Base-by-base conservation (phyloP, 92 coral and sea anemone species). In the Umimayanthus kanabou region DNA sequence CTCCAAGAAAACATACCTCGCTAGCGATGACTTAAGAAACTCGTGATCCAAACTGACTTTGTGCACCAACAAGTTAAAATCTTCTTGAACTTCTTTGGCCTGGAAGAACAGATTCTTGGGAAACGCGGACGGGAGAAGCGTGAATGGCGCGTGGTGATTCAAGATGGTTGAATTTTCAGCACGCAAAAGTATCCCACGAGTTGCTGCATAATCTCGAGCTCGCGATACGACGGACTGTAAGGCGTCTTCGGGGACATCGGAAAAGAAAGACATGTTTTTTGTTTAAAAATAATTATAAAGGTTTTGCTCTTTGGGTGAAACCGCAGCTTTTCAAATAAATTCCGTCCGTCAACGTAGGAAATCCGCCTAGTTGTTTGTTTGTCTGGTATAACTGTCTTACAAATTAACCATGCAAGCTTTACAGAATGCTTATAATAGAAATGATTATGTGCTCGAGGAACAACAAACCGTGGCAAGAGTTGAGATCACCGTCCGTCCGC, bases 1-100 rank as follows among this genome's bases (percentile, higher is more conserved):
- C 40, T 33, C 20, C 45, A 75, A 39, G 6, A 18, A 53, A 23
- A 18, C 91, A 45, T 30, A 97, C 99, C 99, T 91, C 45, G 91
- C 90, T 49, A 97, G 82, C 39, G 97, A 94, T 70, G 91, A 80
- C 74, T 94, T 89, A 33, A 97, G 94, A 84, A 97, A 97, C 37
- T 95, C 99, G 65, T 92, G 90, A 73, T 97, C 97, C 88, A 89
- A 92, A 84, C 98, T 92, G 9, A 97, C 93, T 92, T 83, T 91
- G 89, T 97, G 96, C 45, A 97, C 94, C 39, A 97, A 85, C 58
- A 92, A 28, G 81, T 97, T 95, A 76, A 95, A 97, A 61, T 95
- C 98, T 57, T 84, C 79, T 80, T 97, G 99, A 0, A 94, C 97
- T n/a, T 90, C 94, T 78, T 87, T 90, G 1, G 96, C 97, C 69